A percentile compares a stretch with the other conserved stretches of the same genome.
Evolutionary conservation across 1,140 invertebrate genomes (phyloP).

Genomic region (Aphelinus certus): DNA sequence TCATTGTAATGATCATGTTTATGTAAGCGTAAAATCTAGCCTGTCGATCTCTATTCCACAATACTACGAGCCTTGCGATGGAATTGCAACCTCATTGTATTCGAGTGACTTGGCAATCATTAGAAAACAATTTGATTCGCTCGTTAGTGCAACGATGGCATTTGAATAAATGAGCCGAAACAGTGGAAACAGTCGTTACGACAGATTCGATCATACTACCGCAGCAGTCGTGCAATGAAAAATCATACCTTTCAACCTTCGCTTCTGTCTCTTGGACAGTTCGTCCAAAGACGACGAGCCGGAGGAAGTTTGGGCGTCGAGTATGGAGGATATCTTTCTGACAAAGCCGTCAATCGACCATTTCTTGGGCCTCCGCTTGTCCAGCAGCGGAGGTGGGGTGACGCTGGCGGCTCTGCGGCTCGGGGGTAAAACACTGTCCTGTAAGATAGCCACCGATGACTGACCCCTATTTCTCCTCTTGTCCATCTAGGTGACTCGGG

Average conservation of each 20-base stretch:
- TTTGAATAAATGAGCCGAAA: no score
- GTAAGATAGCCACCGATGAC: background rate
- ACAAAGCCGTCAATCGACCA: constrained; percentile 80
- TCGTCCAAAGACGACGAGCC: constrained; percentile 54
- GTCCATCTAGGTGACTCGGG: constrained; percentile 41
- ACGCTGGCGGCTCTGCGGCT: constrained; percentile 25
- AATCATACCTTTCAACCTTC: constrained; percentile 24
- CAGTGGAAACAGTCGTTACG: no score
- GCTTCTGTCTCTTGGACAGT: constrained; percentile 31
- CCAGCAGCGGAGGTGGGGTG: background rate
- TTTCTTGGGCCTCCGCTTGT: constrained; percentile 70
- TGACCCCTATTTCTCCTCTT: constrained; percentile 46
- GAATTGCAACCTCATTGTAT: no score
- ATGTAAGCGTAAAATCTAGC: no score
- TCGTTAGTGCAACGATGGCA: no score
- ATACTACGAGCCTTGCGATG: no score
- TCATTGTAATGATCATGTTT: no score
- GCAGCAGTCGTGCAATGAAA: no score
- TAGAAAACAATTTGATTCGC: no score
- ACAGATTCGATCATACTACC: no score
- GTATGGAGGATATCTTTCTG: constrained; percentile 71
- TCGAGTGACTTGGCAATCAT: no score
- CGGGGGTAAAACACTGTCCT: constrained; percentile 40
- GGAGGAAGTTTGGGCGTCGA: constrained; percentile 69
- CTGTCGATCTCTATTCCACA: no score